Percentiles rank a stretch among this genome's conserved stretches.
Evolutionary conservation across 2,113 vertebrate species (phyloP).

Genomic region (Macrotus californicus): DNA sequence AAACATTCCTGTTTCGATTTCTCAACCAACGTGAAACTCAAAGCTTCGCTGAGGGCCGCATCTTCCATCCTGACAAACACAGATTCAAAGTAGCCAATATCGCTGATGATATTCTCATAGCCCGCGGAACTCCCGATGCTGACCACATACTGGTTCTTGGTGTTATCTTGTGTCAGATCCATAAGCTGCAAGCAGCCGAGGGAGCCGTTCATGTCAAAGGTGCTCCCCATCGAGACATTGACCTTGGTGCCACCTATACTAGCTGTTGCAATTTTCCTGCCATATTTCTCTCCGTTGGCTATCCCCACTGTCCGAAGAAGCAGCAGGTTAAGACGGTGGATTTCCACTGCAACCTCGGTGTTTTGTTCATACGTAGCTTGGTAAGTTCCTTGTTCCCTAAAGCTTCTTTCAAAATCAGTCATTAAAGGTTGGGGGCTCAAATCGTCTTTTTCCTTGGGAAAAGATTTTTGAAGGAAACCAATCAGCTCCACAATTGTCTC

Average conservation of each 20-base stretch:
- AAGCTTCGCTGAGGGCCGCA: conserved; percentile 84
- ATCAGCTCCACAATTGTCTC: conserved; percentile 98
- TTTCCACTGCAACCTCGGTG: conserved; percentile 94
- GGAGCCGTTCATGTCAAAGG: conserved; percentile 90
- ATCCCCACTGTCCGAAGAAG: conserved; percentile 91
- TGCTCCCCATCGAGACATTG: conserved; percentile 91
- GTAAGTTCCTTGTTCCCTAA: conserved; percentile 81
- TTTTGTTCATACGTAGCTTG: conserved; percentile 93
- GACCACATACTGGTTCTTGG: conserved; percentile 91
- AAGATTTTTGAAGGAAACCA: conserved; percentile 96
- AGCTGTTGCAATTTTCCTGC: conserved; percentile 96
- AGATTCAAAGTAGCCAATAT: conserved; percentile 71
- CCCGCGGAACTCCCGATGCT: conserved; percentile 90
- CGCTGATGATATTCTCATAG: conserved; percentile 77
- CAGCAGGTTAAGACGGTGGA: conserved; percentile 93
- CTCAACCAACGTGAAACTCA: conserved; percentile 90
- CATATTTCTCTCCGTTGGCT: conserved; percentile 88
- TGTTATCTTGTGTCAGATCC: conserved; percentile 91
- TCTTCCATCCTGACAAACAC: conserved; percentile 77
- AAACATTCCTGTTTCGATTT: conserved; percentile 91
- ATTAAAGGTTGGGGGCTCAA: conserved; percentile 83
- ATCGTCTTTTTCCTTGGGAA: conserved; percentile 91
- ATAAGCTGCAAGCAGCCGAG: conserved; percentile 93
- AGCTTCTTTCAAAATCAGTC: conserved; percentile 75
- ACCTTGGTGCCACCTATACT: conserved; percentile 95